These are phyloP conservation scores for Drosophila funebris DNA, from an alignment of 1,140 invertebrate species.

Conservation along the genomic window DNA sequence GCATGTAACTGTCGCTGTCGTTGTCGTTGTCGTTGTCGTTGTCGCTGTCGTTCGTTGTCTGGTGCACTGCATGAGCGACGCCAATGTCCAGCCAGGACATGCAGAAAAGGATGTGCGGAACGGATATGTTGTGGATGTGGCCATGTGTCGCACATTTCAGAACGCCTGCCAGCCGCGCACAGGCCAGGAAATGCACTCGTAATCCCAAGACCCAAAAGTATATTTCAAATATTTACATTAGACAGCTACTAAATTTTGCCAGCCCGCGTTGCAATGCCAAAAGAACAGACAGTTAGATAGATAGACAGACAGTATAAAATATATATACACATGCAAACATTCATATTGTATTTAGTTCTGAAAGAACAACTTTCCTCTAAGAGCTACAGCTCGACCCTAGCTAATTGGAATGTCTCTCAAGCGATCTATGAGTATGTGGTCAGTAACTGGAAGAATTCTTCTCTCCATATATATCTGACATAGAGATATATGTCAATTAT, in stretches of 20 bases:
- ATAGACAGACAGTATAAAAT: slow-evolving; percentile 1
- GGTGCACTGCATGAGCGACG: slow-evolving; percentile 61
- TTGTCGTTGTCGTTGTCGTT: not conserved
- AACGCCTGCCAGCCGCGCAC: slow-evolving; percentile 43
- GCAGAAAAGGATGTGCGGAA: slow-evolving; percentile 37
- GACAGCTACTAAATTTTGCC: slow-evolving; percentile 37
- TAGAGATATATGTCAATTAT: too few relatives aligned
- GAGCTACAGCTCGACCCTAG: too few relatives aligned
- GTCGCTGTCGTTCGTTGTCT: slow-evolving; percentile 26
- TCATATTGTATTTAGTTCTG: not conserved
- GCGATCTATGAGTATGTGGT: too few relatives aligned
- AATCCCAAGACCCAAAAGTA: slow-evolving; percentile 38
- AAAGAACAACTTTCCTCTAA: not conserved
- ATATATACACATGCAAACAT: not conserved
- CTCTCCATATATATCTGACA: too few relatives aligned
- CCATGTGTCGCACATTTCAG: slow-evolving; percentile 37
- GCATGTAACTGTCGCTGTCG: slow-evolving; percentile 20
- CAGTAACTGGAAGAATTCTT: too few relatives aligned
- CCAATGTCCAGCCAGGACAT: slow-evolving; percentile 74
- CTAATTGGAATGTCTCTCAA: too few relatives aligned
- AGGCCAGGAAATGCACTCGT: slow-evolving; percentile 48
- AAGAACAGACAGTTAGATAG: slow-evolving; percentile 3
- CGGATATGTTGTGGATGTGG: slow-evolving; percentile 38
- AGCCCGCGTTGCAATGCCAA: slow-evolving; percentile 35
- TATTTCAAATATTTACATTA: slow-evolving; percentile 57